Evolutionary conservation across 2,113 vertebrate species (phyloP).

Genomic region (Galeopterus variegatus): DNA sequence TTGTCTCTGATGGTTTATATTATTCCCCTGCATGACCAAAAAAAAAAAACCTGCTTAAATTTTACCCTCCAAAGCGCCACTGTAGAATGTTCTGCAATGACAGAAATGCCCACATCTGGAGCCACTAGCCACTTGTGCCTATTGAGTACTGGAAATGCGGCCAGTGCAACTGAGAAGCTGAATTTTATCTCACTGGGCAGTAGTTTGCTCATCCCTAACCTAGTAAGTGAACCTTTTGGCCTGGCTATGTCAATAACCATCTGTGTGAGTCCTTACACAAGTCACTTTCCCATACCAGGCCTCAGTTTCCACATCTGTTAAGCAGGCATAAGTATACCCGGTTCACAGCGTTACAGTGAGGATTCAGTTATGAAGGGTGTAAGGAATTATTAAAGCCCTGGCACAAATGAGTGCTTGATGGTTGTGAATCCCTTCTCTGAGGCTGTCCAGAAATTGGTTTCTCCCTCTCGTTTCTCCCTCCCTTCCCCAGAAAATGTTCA

Average conservation of each 20-base stretch:
- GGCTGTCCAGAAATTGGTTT: not conserved
- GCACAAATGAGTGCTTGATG: not conserved
- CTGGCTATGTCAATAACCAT: not conserved
- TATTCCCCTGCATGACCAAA: not conserved
- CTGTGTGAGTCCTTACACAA: not conserved
- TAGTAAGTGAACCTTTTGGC: not conserved
- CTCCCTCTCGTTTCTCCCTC: not conserved
- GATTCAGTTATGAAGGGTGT: fast-evolving
- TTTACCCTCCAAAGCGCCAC: too few relatives aligned
- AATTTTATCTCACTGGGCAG: not conserved
- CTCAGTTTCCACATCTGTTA: not conserved
- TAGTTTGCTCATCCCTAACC: not conserved
- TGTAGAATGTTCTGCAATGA: not conserved
- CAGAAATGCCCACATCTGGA: not conserved
- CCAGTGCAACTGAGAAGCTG: not conserved
- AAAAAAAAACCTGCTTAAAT: not conserved
- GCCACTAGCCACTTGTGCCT: too few relatives aligned
- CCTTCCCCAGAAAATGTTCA: conserved; percentile 74
- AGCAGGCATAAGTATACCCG: too few relatives aligned
- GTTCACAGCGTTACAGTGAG: fast-evolving
- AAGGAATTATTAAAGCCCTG: not conserved
- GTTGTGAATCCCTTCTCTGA: not conserved
- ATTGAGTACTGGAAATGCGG: not conserved
- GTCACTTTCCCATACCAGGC: not conserved
- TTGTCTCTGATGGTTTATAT: not conserved